These are phyloP conservation scores for Halictus ligatus DNA, from an alignment of 2,888 invertebrate genomes.

Conservation along the genomic window DNA sequence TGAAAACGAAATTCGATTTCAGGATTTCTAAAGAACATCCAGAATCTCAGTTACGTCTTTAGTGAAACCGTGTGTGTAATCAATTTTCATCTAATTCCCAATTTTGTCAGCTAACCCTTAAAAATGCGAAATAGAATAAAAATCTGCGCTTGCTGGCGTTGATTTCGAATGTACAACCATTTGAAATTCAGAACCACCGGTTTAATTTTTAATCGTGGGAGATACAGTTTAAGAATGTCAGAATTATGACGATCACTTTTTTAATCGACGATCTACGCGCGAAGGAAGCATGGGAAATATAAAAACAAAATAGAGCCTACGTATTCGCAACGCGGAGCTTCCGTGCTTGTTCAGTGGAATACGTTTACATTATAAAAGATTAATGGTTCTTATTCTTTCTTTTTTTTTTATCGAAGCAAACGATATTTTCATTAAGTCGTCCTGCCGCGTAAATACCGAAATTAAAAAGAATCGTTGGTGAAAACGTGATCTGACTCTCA, in stretches of 20 bases:
- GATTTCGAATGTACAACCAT: background rate
- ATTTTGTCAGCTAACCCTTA: background rate
- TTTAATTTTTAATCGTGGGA: background rate
- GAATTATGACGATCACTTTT: background rate
- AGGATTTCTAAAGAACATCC: too few relatives aligned
- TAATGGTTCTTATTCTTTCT: background rate
- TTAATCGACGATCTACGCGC: background rate
- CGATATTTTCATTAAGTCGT: background rate
- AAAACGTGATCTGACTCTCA: background rate
- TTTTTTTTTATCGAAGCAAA: background rate
- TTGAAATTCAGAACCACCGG: background rate
- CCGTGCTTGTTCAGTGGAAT: background rate
- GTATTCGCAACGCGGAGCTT: background rate
- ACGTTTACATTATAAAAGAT: background rate
- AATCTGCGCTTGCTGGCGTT: background rate
- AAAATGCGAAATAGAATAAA: background rate
- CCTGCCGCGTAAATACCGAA: background rate
- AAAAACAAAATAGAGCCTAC: background rate
- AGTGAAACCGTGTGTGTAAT: background rate
- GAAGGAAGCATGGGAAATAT: background rate
- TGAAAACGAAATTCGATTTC: background rate
- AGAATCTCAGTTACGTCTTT: background rate
- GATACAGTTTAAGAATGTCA: background rate
- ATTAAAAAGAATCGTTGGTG: background rate
- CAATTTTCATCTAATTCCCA: too few relatives aligned